Evolutionary conservation across 1,140 invertebrate species (phyloP).

Genomic region (Himalopsyche phryganea): DNA sequence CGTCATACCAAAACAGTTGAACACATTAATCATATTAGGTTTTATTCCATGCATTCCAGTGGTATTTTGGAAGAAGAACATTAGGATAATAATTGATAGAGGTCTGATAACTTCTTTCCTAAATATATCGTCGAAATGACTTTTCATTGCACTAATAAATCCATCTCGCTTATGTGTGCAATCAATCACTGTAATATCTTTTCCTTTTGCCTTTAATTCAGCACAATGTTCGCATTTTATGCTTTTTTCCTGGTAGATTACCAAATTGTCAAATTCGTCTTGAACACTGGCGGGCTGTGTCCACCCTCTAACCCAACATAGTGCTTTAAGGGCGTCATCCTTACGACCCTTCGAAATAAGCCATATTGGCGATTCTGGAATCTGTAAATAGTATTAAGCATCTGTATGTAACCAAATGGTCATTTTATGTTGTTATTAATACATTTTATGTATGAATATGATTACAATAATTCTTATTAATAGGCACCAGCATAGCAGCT

Average conservation of each 20-base stretch:
- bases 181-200: neutral
- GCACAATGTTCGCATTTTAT: conserved; percentile 37
- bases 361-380: conserved; percentile 69
- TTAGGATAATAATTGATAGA: conserved; percentile 45
- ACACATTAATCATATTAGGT: conserved; percentile 59
- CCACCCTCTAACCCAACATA: conserved; percentile 55
- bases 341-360: conserved; percentile 50
- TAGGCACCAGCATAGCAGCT: too few relatives aligned
- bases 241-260: conserved; percentile 40
- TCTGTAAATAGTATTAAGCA: conserved; percentile 37
- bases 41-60: conserved; percentile 53
- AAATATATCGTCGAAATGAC: conserved; percentile 41
- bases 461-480: neutral
- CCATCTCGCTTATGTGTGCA: conserved; percentile 20
- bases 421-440: too few relatives aligned
- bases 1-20: conserved; percentile 47
- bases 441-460: neutral
- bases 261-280: conserved; percentile 48
- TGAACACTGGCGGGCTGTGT: conserved; percentile 43
- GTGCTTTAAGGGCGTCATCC: conserved; percentile 48
- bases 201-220: neutral
- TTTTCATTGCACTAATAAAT: conserved; percentile 8
- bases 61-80: conserved; percentile 53
- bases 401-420: too few relatives aligned
- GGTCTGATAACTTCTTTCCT: conserved; percentile 52